These are phyloP conservation scores for Pecten maximus DNA, from an alignment of 2,888 invertebrate species.

Conservation along the genomic window DNA sequence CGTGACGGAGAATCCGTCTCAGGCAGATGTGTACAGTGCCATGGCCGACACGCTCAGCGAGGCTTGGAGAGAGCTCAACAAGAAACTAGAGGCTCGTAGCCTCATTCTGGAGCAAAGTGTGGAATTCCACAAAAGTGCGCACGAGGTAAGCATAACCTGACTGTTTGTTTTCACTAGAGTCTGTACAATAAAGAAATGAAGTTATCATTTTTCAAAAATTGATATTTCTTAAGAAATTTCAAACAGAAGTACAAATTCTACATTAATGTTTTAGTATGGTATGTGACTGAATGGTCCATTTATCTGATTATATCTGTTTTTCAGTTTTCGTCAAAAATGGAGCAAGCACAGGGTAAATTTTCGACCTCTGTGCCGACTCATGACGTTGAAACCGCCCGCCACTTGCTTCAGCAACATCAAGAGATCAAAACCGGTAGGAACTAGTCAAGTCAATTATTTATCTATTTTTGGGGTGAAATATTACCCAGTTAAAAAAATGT, in stretches of 20 bases:
- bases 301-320: conserved; percentile 44
- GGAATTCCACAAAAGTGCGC: conserved; percentile 87
- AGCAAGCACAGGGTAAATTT: conserved; percentile 88
- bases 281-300: not conserved
- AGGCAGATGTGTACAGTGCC: conserved; percentile 91
- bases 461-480: not conserved
- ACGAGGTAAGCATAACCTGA: conserved; percentile 84
- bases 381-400: conserved; percentile 89
- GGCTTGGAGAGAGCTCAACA: conserved; percentile 92
- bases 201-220: no score
- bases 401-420: conserved; percentile 88
- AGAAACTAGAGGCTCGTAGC: conserved; percentile 89
- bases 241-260: no score
- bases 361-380: conserved; percentile 87
- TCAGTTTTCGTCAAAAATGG: conserved; percentile 88
- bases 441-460: not conserved
- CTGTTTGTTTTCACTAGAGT: no score
- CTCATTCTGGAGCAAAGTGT: conserved; percentile 90
- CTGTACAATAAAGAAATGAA: no score
- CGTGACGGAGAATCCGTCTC: conserved; percentile 87
- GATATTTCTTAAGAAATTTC: no score
- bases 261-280: not conserved
- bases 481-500: no score
- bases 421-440: conserved; percentile 84
- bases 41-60: conserved; percentile 89